Percentiles rank a stretch among this genome's conserved stretches.
These are phyloP conservation scores for Myathropa florea DNA, from an alignment of 2,888 invertebrate genomes.

Conservation along the genomic window DNA sequence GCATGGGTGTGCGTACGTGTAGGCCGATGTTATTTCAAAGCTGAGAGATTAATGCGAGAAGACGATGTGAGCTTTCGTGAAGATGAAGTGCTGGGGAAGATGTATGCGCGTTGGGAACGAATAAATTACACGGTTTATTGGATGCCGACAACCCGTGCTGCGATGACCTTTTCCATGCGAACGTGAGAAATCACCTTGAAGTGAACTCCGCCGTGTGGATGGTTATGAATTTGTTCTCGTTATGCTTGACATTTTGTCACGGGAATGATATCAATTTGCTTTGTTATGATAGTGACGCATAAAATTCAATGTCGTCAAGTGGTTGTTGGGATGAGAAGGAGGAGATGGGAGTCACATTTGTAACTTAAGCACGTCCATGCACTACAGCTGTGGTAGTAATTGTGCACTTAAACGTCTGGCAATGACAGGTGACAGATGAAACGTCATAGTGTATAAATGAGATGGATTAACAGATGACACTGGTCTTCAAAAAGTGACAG, in stretches of 20 bases:
- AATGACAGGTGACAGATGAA: not conserved
- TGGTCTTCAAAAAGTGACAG: no score
- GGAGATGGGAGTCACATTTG: not conserved
- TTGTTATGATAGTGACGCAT: not conserved
- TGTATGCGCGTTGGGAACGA: constrained; percentile 1
- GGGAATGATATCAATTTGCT: not conserved
- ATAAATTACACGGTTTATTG: constrained; percentile 14
- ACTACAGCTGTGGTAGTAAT: not conserved
- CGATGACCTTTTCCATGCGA: constrained; percentile 13
- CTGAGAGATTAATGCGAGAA: not conserved
- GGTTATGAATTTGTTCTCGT: not conserved
- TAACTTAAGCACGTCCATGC: not conserved
- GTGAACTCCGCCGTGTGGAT: not conserved
- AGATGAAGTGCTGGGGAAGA: not conserved
- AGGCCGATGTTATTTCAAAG: not conserved
- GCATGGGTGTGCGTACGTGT: not conserved
- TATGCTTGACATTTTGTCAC: not conserved
- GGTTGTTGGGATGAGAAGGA: not conserved
- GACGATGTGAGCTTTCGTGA: not conserved
- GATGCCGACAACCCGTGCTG: not conserved
- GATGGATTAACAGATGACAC: no score
- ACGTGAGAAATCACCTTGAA: constrained; percentile 12
- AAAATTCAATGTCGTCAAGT: not conserved
- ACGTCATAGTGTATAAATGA: not conserved
- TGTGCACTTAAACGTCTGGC: not conserved